Percentiles rank a stretch among this genome's conserved stretches.
phyloP scores from a whole-genome alignment of 2,888 invertebrate genomes.

The Galeruca laticollis region DNA sequence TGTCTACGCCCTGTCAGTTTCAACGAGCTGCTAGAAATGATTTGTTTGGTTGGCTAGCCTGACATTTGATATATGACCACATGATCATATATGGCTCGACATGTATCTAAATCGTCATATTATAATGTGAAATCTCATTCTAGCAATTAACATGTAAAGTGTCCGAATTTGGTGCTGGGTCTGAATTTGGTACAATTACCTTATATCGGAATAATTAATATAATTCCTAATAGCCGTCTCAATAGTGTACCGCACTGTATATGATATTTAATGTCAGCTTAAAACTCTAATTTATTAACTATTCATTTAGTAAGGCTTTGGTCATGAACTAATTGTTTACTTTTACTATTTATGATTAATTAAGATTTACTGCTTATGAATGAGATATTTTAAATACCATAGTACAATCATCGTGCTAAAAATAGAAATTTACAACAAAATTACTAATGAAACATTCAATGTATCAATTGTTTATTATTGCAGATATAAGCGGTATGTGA shows the following conservation, averaged over 20 bases:
- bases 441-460: neutral
- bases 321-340: neutral
- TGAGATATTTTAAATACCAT: neutral
- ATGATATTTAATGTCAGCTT: neutral
- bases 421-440: neutral
- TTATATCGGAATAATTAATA: too few relatives aligned
- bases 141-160: too few relatives aligned
- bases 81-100: too few relatives aligned
- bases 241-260: neutral
- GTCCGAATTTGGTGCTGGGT: too few relatives aligned
- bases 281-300: neutral
- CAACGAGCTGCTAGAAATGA: too few relatives aligned
- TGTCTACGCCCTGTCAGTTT: too few relatives aligned
- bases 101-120: too few relatives aligned
- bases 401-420: neutral
- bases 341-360: neutral
- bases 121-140: too few relatives aligned
- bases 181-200: too few relatives aligned
- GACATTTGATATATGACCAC: too few relatives aligned
- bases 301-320: neutral
- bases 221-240: too few relatives aligned
- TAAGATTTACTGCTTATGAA: neutral
- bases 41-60: too few relatives aligned
- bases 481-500: neutral
- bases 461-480: neutral